Evolutionary conservation across 2,888 invertebrate species (phyloP), one percentile per base, ranked within the genome.

Genomic region (Drosophila atroscutellata): DNA sequence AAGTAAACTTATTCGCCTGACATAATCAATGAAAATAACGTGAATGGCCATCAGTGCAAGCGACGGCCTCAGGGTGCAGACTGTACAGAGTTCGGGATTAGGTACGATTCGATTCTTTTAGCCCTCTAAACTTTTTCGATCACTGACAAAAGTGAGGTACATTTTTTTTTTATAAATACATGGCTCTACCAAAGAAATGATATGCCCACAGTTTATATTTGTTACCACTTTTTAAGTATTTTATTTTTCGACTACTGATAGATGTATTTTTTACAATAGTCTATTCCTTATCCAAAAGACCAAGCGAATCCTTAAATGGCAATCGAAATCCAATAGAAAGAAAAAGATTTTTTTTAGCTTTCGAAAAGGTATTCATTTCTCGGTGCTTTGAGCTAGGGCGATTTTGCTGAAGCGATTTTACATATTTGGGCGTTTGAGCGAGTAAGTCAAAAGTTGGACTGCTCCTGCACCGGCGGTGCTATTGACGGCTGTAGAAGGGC

Each of bases 1-100:
- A 80, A 74, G 80, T 63, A 87, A 81, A 84, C 85, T 84, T 84
- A 80, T 87, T 84, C 78, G 77, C 67, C 66, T 69, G 74, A 71
- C 85, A 84, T 81, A 76, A 83, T 86, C 83, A 83, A 81, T 78
- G 83, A 86, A 86, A 79, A 79, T 75, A 78, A 63, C 69, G 65
- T 65, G 77, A 74, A 65, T 64, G 60, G 71, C 61, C 80, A 62
- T 63, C 80, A 76, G 20, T 54, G 50, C 32, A 36, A 36, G 36
- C n/a, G 52, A 59, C 42, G 37, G 26, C 36, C 50, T 34, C 20
- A 42, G 45, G 26, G 30, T n/a, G n/a, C 15, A 42, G 20, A 30
- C 39, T 36, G 28, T 49, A 13, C 42, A 2, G 49, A 51, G 36
- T 24, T 39, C 20, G 34, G 32, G 32, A 47, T 49, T 59, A 51